These are phyloP conservation scores for Bombus huntii DNA, from an alignment of 1,140 invertebrate species.

Conservation along the genomic window DNA sequence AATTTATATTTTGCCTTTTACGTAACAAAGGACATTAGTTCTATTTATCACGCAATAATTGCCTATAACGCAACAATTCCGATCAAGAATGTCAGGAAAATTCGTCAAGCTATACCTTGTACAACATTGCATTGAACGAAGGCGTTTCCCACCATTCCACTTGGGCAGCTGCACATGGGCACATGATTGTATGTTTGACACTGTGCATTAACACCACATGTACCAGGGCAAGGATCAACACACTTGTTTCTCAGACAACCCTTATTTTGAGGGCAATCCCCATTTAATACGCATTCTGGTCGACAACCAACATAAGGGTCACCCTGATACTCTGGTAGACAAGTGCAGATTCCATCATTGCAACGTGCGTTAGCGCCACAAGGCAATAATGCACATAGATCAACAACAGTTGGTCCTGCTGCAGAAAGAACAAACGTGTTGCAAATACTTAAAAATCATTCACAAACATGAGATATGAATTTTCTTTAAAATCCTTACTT, in stretches of 20 bases:
- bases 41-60: background rate
- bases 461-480: background rate
- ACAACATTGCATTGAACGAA: constrained; percentile 85
- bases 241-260: constrained; percentile 92
- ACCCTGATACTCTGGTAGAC: constrained; percentile 86
- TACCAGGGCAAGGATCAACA: constrained; percentile 89
- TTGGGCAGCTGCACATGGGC: constrained; percentile 87
- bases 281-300: constrained; percentile 91
- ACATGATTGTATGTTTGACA: constrained; percentile 86
- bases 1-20: background rate
- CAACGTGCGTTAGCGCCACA: constrained; percentile 89
- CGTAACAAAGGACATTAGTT: background rate
- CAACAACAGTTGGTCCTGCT: background rate
- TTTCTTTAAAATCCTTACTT: background rate
- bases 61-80: background rate
- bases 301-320: constrained; percentile 85
- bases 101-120: constrained; percentile 74
- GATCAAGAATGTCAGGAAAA: background rate
- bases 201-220: constrained; percentile 87
- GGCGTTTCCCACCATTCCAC: constrained; percentile 87
- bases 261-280: constrained; percentile 90
- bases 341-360: constrained; percentile 87
- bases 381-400: background rate
- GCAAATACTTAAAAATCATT: background rate
- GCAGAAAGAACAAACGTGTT: background rate